These are phyloP conservation scores for Diaperis boleti DNA, from an alignment of 2,888 invertebrate species.

Conservation along the genomic window DNA sequence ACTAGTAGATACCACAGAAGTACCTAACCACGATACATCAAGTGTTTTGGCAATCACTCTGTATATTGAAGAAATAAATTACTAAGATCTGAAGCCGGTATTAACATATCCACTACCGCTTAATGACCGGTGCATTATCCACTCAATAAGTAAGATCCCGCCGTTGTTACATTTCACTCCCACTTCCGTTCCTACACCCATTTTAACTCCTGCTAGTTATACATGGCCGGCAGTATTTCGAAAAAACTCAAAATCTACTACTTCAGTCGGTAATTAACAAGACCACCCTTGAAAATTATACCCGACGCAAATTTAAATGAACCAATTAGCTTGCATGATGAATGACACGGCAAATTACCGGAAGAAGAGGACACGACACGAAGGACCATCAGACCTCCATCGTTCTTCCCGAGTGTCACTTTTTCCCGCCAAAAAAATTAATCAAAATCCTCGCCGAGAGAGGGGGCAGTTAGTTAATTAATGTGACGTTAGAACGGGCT, in stretches of 20 bases:
- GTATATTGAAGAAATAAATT: too few species aligned
- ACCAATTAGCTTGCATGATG: slow-evolving; percentile 21
- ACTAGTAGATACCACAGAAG: too few species aligned
- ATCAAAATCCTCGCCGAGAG: slow-evolving; percentile 11
- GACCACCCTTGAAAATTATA: slow-evolving; percentile 24
- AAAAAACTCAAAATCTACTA: background rate
- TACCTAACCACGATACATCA: too few species aligned
- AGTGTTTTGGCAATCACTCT: too few species aligned
- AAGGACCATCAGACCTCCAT: background rate
- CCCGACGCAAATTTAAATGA: slow-evolving; percentile 12
- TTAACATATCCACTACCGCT: too few species aligned
- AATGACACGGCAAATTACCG: slow-evolving; percentile 15
- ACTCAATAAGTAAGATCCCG: too few species aligned
- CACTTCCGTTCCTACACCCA: too few species aligned
- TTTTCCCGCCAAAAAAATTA: slow-evolving; percentile 34
- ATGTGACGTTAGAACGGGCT: slow-evolving; percentile 38
- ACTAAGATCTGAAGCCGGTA: too few species aligned
- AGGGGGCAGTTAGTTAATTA: slow-evolving; percentile 36
- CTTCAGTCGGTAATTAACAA: slow-evolving; percentile 8
- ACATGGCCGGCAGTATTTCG: background rate
- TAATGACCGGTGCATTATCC: too few species aligned
- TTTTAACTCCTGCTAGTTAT: background rate
- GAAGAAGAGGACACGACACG: slow-evolving; percentile 15
- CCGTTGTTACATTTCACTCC: too few species aligned
- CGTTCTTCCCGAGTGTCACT: background rate